phyloP scores from a whole-genome alignment of 2,888 invertebrate species.

The Ophion ellenae region DNA sequence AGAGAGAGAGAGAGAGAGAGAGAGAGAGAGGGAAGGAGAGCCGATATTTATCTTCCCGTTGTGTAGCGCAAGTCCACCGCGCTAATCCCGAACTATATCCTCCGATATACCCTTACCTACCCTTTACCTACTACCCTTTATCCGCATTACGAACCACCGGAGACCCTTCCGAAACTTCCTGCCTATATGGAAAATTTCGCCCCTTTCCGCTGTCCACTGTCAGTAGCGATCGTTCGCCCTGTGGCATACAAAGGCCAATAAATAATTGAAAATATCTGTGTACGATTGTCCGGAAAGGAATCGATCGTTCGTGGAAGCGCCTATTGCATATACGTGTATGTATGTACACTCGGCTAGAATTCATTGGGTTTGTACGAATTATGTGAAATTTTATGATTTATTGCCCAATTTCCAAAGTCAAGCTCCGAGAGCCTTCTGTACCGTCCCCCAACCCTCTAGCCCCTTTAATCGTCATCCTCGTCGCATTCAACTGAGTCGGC shows the following conservation, averaged over 20 bases:
- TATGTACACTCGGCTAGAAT: slow-evolving; percentile 7
- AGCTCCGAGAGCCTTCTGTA: neutral
- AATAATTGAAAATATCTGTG: slow-evolving; percentile 56
- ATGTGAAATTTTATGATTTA: slow-evolving; percentile 61
- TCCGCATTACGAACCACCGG: slow-evolving; percentile 20
- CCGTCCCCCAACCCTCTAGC: neutral
- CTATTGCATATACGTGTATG: neutral
- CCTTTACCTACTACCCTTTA: slow-evolving; percentile 4
- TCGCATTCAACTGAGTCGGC: slow-evolving; percentile 37
- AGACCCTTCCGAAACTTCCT: neutral
- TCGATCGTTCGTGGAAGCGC: slow-evolving; percentile 40
- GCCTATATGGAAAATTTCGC: slow-evolving; percentile 1
- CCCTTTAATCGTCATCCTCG: slow-evolving; percentile 18
- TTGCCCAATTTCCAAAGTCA: slow-evolving; percentile 36
- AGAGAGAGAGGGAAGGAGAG: slow-evolving; percentile 39
- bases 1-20: slow-evolving; percentile 43
- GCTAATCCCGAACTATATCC: slow-evolving; percentile 30
- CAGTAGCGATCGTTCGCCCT: neutral
- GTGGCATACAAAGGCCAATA: slow-evolving; percentile 32
- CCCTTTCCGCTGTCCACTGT: neutral
- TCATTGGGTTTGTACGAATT: slow-evolving; percentile 38
- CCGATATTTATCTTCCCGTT: slow-evolving; percentile 58
- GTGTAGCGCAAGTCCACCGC: slow-evolving; percentile 42
- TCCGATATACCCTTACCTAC: slow-evolving; percentile 27
- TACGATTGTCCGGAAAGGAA: slow-evolving; percentile 55